Conservation (phyloP, 2,113 vertebrate species). For the Anarhynchus alexandrinus region DNA sequence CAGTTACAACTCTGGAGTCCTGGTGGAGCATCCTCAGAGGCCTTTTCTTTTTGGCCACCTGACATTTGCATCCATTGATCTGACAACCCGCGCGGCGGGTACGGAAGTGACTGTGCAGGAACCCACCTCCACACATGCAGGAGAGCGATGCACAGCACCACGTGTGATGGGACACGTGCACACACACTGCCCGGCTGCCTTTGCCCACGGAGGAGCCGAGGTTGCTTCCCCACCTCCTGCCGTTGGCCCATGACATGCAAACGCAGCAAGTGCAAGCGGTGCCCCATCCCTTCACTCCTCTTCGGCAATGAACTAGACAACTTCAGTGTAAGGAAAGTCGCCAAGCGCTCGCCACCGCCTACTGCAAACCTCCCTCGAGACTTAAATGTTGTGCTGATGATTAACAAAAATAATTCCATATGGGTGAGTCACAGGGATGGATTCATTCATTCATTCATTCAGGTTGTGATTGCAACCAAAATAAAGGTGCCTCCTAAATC, state of each 20-base stretch:
- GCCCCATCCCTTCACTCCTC: neutral
- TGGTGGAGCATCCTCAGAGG: neutral
- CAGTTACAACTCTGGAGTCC: neutral
- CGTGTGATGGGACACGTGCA: fast-evolving
- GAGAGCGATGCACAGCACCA: fast-evolving
- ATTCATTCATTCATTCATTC: neutral
- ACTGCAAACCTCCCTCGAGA: neutral
- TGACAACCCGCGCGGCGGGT: fast-evolving
- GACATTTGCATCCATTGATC: fast-evolving
- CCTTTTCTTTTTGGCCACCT: neutral
- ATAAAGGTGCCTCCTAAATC: neutral
- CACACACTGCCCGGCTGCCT: fast-evolving
- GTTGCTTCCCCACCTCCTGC: neutral
- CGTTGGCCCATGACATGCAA: fast-evolving
- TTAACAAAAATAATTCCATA: neutral
- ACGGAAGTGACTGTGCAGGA: fast-evolving
- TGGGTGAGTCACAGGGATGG: neutral
- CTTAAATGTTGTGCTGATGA: neutral
- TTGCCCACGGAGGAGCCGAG: neutral
- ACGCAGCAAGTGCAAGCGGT: fast-evolving
- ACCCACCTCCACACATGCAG: neutral
- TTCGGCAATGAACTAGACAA: neutral
- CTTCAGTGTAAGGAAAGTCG: neutral
- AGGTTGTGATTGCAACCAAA: neutral
- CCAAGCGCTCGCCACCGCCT: fast-evolving